Evolutionary conservation across 1,140 invertebrate genomes (phyloP).

Genomic region (Atta colombica): DNA sequence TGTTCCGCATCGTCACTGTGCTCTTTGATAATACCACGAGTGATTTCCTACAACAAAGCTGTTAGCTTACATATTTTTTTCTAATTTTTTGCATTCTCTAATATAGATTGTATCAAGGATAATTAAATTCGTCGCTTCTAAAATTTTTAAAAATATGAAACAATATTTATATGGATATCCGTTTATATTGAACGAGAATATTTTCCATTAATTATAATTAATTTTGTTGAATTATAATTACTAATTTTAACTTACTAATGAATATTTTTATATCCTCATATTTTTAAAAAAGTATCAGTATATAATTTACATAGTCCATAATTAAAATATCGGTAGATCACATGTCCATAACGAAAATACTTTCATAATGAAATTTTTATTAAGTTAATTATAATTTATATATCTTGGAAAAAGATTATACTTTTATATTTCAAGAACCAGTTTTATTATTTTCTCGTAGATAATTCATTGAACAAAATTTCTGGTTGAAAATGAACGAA

Average conservation of each 20-base stretch:
- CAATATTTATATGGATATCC: not conserved
- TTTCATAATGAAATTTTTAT: not conserved
- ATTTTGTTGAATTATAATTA: not conserved
- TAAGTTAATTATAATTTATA: slow-evolving; percentile 10
- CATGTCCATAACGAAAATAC: not conserved
- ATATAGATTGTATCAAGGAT: not conserved
- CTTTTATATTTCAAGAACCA: not conserved
- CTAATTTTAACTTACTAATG: slow-evolving; percentile 1
- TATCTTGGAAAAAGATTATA: not conserved
- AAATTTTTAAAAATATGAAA: not conserved
- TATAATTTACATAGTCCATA: not conserved
- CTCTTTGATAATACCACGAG: not conserved
- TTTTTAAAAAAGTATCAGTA: not conserved
- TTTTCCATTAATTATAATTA: not conserved
- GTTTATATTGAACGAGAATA: slow-evolving; percentile 5
- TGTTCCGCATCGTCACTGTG: slow-evolving; percentile 9
- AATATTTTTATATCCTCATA: not conserved
- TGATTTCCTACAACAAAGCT: slow-evolving; percentile 8
- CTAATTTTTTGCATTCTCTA: not conserved
- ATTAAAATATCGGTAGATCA: slow-evolving; percentile 14
- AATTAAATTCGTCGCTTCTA: not conserved
- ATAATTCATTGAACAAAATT: not conserved
- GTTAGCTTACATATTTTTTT: not conserved
- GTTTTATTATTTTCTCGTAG: not conserved
- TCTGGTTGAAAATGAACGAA: too few relatives aligned